Conservation (phyloP, 2,888 invertebrate genomes). For the Quadroppia sp. region DNA sequence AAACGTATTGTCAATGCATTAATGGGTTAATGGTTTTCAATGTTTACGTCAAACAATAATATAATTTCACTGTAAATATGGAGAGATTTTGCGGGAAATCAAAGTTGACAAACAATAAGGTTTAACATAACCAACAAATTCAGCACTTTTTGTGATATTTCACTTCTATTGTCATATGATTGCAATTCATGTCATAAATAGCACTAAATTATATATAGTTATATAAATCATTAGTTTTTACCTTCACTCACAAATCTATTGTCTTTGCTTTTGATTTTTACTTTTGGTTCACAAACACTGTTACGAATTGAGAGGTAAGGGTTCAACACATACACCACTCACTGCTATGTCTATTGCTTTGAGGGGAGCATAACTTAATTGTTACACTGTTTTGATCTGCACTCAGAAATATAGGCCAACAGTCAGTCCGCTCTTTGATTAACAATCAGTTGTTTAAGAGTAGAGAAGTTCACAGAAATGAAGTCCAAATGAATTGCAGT, state of each 20-base stretch:
- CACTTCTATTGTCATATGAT: not conserved
- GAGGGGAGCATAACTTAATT: too few species aligned
- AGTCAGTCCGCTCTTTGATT: too few species aligned
- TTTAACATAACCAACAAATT: not conserved
- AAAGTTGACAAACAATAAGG: not conserved
- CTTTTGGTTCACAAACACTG: not conserved
- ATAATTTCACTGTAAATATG: not conserved
- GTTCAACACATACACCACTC: too few species aligned
- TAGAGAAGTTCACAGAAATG: too few species aligned
- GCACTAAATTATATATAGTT: not conserved
- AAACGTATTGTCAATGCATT: not conserved
- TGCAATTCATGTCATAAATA: too few species aligned
- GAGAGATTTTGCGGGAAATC: constrained; percentile 17
- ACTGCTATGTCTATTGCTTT: too few species aligned
- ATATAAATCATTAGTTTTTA: too few species aligned
- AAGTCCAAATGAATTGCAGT: too few species aligned
- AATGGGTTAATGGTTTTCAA: constrained; percentile 5
- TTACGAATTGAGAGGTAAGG: not conserved
- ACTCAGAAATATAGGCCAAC: too few species aligned
- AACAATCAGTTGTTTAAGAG: too few species aligned
- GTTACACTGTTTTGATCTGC: too few species aligned
- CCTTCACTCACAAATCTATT: not conserved
- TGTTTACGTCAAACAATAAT: not conserved
- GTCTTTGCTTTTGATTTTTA: not conserved
- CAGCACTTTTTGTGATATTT: not conserved